Conservation (phyloP, 2,888 invertebrate species). For the Muscina levida region DNA sequence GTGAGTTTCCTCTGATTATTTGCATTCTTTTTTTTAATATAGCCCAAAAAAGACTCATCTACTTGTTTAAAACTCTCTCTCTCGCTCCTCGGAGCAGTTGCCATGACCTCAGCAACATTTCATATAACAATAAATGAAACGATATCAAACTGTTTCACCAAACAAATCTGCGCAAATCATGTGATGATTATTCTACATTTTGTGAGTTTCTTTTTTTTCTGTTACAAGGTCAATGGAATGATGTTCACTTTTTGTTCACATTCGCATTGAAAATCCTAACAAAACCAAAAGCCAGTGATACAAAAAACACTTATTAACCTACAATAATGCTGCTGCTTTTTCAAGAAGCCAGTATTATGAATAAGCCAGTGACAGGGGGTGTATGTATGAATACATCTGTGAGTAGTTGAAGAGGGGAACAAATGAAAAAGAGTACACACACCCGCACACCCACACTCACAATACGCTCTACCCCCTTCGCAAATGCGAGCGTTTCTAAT, state of each 20-base stretch:
- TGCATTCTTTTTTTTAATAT: too few relatives aligned
- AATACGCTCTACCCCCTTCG: neutral
- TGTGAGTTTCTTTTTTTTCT: slow-evolving; percentile 42
- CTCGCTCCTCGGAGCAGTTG: neutral
- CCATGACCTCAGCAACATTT: slow-evolving; percentile 25
- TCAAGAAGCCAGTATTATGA: too few relatives aligned
- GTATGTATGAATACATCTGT: too few relatives aligned
- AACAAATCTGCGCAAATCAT: slow-evolving; percentile 37
- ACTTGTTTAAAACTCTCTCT: too few relatives aligned
- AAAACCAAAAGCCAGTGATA: neutral
- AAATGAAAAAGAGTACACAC: too few relatives aligned
- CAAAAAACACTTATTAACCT: too few relatives aligned
- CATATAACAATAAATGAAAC: neutral
- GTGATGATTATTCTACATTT: slow-evolving; percentile 41
- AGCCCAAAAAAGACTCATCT: too few relatives aligned
- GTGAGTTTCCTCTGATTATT: too few relatives aligned
- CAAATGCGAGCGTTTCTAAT: slow-evolving; percentile 54
- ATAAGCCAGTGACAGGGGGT: too few relatives aligned
- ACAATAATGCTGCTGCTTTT: too few relatives aligned
- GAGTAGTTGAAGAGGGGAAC: too few relatives aligned
- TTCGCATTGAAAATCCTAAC: neutral
- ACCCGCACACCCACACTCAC: too few relatives aligned
- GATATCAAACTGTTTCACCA: neutral
- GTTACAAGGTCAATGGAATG: slow-evolving; percentile 59
- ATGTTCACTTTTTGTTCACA: slow-evolving; percentile 5